These are phyloP conservation scores for Disparrhopalites patrizii DNA, from an alignment of 2,888 invertebrate genomes.

Conservation along the genomic window DNA sequence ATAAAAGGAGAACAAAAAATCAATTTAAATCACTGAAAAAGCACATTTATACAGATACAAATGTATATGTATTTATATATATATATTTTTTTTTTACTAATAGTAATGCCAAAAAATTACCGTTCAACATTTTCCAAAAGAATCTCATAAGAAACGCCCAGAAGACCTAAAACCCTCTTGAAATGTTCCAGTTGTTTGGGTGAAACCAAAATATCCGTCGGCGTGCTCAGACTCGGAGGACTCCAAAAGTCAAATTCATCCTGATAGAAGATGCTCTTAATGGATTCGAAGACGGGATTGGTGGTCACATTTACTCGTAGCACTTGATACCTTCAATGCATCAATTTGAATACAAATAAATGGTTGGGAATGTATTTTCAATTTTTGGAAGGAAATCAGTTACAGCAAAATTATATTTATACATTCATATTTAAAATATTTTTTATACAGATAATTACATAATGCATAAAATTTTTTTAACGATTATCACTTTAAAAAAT, in stretches of 20 bases:
- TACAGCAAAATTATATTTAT: no score
- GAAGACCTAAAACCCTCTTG: conserved; percentile 34
- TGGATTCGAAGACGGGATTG: conserved; percentile 33
- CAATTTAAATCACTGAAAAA: no score
- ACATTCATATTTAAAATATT: no score
- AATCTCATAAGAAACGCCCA: conserved; percentile 40
- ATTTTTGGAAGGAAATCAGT: no score
- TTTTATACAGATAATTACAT: no score
- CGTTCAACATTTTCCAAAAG: conserved; percentile 38
- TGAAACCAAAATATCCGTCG: conserved; percentile 69
- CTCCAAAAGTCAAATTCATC: conserved; percentile 61
- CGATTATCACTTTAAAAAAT: neutral
- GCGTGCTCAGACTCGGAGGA: conserved; percentile 56
- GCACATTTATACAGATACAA: no score
- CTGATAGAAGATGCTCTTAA: conserved; percentile 39
- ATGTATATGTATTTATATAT: neutral
- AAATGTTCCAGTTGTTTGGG: conserved; percentile 55
- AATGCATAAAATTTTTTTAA: neutral
- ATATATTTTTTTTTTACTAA: neutral
- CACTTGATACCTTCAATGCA: conserved; percentile 39
- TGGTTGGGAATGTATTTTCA: no score
- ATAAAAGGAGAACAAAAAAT: no score
- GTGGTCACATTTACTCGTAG: conserved; percentile 37
- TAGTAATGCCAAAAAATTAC: conserved; percentile 22
- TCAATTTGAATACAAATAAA: neutral